These are phyloP conservation scores for Pycnonotus jocosus DNA, from an alignment of 2,113 vertebrate species.

Conservation along the genomic window DNA sequence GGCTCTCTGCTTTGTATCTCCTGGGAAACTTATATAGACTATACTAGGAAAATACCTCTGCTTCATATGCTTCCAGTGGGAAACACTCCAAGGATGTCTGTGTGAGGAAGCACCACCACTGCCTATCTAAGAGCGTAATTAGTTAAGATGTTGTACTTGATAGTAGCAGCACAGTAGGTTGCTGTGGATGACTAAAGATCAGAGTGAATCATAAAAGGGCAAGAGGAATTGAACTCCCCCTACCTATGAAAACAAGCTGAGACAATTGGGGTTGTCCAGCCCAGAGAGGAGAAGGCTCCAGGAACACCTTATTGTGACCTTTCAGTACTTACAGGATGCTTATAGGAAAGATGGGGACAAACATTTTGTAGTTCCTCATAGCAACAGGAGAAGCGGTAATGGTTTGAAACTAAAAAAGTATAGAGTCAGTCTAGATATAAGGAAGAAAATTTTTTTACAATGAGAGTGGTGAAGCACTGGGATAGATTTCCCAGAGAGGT, in stretches of 20 bases:
- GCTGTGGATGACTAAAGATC: background rate
- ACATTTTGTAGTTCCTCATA: background rate
- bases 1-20: background rate
- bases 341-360: background rate
- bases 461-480: background rate
- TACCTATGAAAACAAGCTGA: background rate
- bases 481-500: background rate
- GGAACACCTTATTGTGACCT: background rate
- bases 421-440: background rate
- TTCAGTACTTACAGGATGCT: background rate
- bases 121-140: background rate
- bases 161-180: background rate
- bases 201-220: background rate
- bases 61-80: background rate
- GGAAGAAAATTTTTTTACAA: background rate
- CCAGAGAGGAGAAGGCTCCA: background rate
- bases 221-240: background rate
- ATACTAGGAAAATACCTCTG: background rate
- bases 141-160: background rate
- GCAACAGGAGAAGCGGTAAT: background rate
- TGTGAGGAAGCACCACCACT: background rate
- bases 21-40: background rate
- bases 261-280: background rate
- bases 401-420: background rate
- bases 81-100: background rate